Evolutionary conservation across 2,113 vertebrate species (phyloP).

Genomic region (Taxidea taxus): DNA sequence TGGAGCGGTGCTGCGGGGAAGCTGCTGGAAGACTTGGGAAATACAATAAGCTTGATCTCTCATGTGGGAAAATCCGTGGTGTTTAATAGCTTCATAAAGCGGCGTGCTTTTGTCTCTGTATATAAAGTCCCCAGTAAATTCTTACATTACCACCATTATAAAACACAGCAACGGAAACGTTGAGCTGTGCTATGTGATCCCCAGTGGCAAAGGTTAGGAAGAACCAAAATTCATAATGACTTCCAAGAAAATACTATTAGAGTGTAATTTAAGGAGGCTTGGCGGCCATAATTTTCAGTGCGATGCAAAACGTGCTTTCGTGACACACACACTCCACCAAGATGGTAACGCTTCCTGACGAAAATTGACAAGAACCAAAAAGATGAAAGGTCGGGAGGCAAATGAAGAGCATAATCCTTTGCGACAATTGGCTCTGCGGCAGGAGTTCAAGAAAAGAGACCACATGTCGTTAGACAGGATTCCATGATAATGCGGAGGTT

Average conservation of each 20-base stretch:
- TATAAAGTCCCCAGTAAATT: conserved; percentile 81
- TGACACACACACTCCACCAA: conserved; percentile 45
- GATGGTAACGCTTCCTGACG: conserved; percentile 4
- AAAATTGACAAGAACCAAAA: conserved; percentile 54
- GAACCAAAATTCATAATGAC: conserved; percentile 57
- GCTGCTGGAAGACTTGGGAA: conserved; percentile 66
- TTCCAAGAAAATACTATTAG: conserved; percentile 67
- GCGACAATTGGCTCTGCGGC: neutral
- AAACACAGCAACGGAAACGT: conserved; percentile 77
- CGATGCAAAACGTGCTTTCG: conserved; percentile 54
- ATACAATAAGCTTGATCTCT: conserved; percentile 80
- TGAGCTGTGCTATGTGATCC: conserved; percentile 74
- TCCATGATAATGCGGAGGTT: neutral
- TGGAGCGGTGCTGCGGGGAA: conserved; percentile 25
- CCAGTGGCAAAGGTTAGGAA: conserved; percentile 74
- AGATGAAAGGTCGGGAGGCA: conserved; percentile 58
- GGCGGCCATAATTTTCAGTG: conserved; percentile 37
- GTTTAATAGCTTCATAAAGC: conserved; percentile 81
- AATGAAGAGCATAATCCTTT: conserved; percentile 44
- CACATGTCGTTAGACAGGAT: neutral
- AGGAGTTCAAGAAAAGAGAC: neutral
- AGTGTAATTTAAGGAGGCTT: conserved; percentile 65
- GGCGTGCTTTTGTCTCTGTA: conserved; percentile 73
- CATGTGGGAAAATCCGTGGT: conserved; percentile 76
- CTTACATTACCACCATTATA: conserved; percentile 77